These are phyloP conservation scores for Anguilla pacifica DNA, from an alignment of 2,797 vertebrate species.

Conservation along the genomic window DNA sequence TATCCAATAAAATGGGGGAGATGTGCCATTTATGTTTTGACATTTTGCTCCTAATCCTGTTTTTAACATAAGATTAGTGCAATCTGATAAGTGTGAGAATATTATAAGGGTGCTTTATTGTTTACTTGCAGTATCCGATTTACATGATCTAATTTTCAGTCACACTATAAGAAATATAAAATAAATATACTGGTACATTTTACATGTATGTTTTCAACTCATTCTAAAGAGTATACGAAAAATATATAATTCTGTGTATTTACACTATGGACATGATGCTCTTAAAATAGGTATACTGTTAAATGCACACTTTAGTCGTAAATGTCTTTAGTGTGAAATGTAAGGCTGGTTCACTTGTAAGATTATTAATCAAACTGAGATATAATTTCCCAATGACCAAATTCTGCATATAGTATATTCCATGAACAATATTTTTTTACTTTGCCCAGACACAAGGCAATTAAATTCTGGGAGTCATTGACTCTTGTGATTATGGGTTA, in stretches of 20 bases:
- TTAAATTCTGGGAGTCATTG: no score
- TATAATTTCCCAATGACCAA: neutral
- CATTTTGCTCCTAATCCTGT: neutral
- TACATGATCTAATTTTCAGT: slow-evolving; percentile 18
- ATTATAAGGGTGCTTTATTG: neutral
- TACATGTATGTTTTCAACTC: slow-evolving; percentile 40
- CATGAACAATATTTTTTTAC: neutral
- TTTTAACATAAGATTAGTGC: neutral
- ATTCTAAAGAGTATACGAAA: slow-evolving; percentile 47
- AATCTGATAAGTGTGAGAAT: neutral
- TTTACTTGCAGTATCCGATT: slow-evolving; percentile 6
- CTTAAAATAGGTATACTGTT: slow-evolving; percentile 49
- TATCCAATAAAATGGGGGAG: neutral
- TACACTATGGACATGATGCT: slow-evolving; percentile 73
- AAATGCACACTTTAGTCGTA: slow-evolving; percentile 59
- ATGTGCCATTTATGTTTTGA: neutral
- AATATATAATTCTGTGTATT: slow-evolving; percentile 71
- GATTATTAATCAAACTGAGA: neutral
- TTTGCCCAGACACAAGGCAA: neutral
- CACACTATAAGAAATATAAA: slow-evolving; percentile 20
- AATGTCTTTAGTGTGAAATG: slow-evolving; percentile 39
- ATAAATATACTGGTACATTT: slow-evolving; percentile 31
- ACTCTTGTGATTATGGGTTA: neutral
- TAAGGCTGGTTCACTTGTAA: neutral
- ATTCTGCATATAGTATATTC: neutral